Percentiles rank a stretch among this genome's conserved stretches.
Evolutionary conservation across 2,797 vertebrate genomes (phyloP).

Genomic region (Sebastes matsubarae): DNA sequence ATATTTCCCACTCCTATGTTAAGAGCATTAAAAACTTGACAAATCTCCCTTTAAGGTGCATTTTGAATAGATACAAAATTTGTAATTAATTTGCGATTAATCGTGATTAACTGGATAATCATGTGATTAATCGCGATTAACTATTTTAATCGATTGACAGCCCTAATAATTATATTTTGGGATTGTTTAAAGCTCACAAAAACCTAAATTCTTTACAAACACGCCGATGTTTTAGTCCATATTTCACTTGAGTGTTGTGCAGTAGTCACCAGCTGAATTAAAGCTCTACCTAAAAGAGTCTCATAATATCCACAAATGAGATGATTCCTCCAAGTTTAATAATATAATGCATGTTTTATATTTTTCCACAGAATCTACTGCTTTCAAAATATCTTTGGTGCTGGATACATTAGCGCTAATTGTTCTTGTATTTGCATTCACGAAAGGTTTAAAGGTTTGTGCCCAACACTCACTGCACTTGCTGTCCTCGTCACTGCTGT

Average conservation of each 20-base stretch:
- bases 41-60: too few species aligned
- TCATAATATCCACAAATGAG: not conserved
- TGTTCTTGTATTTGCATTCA: not conserved
- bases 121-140: too few species aligned
- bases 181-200: not conserved
- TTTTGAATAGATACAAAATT: too few species aligned
- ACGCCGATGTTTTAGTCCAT: not conserved
- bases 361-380: not conserved
- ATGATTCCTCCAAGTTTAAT: not conserved
- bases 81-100: too few species aligned
- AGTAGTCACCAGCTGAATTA: not conserved
- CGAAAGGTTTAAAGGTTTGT: not conserved
- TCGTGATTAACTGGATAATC: too few species aligned
- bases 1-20: too few species aligned
- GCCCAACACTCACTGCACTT: conserved; percentile 86
- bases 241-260: not conserved
- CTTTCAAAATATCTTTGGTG: not conserved
- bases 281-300: not conserved
- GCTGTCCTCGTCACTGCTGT: conserved; percentile 91
- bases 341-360: not conserved
- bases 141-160: too few species aligned
- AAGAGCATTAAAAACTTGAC: too few species aligned
- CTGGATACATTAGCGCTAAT: fast-evolving
- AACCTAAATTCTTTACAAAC: not conserved
- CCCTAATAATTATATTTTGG: not conserved